Conservation (phyloP, 2,113 vertebrate species). For the Nipponia nippon region DNA sequence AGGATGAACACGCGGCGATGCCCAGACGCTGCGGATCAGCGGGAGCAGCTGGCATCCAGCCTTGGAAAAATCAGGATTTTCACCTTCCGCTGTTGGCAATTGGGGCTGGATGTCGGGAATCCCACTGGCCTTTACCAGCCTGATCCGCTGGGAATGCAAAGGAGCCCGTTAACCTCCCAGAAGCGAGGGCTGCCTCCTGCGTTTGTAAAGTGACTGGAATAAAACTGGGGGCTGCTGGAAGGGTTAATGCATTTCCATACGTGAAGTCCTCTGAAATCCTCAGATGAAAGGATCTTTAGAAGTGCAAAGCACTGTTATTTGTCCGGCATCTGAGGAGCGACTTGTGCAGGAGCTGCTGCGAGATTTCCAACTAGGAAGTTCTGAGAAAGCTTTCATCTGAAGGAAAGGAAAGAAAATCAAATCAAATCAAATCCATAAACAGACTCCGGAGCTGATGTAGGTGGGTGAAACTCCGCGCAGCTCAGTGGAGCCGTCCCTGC, state of each 20-base stretch:
- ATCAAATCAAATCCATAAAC: background rate
- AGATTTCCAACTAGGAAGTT: background rate
- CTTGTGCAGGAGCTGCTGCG: background rate
- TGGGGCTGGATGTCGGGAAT: background rate
- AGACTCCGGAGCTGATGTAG: background rate
- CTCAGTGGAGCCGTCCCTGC: background rate
- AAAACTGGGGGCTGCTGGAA: background rate
- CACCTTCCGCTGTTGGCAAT: background rate
- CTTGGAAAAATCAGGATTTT: background rate
- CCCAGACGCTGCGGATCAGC: background rate
- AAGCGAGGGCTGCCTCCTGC: background rate
- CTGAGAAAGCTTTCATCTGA: background rate
- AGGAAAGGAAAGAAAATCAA: background rate
- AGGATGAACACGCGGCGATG: fast-evolving
- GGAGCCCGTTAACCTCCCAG: background rate
- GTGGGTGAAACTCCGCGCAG: background rate
- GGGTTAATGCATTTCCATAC: background rate
- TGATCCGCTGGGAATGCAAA: background rate
- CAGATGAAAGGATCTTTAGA: background rate
- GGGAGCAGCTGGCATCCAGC: background rate
- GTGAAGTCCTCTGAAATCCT: background rate
- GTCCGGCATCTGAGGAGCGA: background rate
- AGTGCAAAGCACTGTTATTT: background rate
- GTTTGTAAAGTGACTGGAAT: background rate
- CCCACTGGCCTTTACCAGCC: background rate